Conservation (phyloP, 1,140 invertebrate species). For the Papilio machaon region DNA sequence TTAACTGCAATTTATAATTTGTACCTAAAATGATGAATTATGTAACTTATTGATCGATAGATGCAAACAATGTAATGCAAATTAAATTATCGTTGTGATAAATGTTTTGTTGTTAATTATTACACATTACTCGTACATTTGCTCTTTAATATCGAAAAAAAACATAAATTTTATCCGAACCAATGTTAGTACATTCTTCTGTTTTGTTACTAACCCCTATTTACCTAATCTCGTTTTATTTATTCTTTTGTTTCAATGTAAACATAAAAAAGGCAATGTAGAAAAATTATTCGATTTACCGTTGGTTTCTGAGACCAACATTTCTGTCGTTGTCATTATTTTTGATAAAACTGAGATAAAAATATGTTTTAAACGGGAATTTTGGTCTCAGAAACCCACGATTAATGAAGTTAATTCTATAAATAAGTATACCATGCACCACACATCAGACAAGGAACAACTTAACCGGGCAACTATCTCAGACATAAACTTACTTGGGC, state of each 20-base stretch:
- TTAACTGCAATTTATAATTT: neutral
- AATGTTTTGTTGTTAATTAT: conserved; percentile 13
- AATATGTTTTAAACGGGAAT: too few species aligned
- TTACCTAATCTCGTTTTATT: neutral
- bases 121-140: conserved; percentile 1
- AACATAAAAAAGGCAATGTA: too few species aligned
- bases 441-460: neutral
- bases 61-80: neutral
- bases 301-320: too few species aligned
- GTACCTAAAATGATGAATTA: conserved; percentile 4
- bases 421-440: neutral
- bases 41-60: neutral
- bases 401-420: neutral
- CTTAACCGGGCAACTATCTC: neutral
- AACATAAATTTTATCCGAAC: neutral
- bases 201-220: neutral
- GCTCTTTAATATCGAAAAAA: neutral
- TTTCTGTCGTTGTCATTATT: too few species aligned
- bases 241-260: too few species aligned
- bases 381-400: too few species aligned
- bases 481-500: conserved; percentile 66
- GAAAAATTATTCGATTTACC: too few species aligned
- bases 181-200: neutral
- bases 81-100: conserved; percentile 6
- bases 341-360: too few species aligned